A percentile compares a stretch with the other conserved stretches of the same genome.
These are phyloP conservation scores for Thera obeliscata DNA, from an alignment of 2,888 invertebrate genomes.

Conservation along the genomic window DNA sequence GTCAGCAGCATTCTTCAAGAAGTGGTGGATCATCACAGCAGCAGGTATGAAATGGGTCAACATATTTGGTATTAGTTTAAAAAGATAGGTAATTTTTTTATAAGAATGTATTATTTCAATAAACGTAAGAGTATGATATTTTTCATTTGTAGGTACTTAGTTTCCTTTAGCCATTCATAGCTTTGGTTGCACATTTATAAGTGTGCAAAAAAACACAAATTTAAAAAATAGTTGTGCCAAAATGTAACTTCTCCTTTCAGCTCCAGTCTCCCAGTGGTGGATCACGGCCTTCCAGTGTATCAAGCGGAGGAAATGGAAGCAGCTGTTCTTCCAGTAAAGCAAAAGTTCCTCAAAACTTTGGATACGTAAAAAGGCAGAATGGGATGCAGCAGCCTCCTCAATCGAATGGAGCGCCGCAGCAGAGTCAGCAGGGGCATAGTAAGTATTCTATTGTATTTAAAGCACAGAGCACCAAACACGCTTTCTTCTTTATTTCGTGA, in stretches of 20 bases:
- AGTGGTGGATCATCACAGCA: slow-evolving; percentile 69
- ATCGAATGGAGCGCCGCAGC: slow-evolving; percentile 70
- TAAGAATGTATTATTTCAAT: no score
- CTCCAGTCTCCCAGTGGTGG: slow-evolving; percentile 82
- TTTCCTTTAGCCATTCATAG: no score
- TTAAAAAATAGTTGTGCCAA: no score
- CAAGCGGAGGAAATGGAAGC: slow-evolving; percentile 83
- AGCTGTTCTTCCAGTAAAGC: slow-evolving; percentile 84
- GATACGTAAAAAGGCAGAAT: slow-evolving; percentile 91
- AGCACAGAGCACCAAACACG: no score
- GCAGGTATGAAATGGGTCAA: slow-evolving; percentile 58
- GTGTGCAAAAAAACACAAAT: no score
- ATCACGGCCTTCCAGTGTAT: slow-evolving; percentile 75
- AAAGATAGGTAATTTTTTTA: no score
- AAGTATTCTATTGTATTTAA: slow-evolving; percentile 10
- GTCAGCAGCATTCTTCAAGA: slow-evolving; percentile 70
- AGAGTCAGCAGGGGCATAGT: slow-evolving; percentile 66
- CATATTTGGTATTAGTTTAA: background rate
- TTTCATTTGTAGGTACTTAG: no score
- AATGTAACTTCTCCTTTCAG: slow-evolving; percentile 46
- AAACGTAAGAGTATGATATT: no score
- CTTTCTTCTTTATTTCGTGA: no score
- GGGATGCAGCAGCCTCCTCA: slow-evolving; percentile 82
- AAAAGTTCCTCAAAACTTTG: slow-evolving; percentile 93
- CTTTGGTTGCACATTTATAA: no score